Percentiles rank a stretch among this genome's conserved stretches.
These are phyloP conservation scores for Drosophila parabipectinata DNA, from an alignment of 1,140 invertebrate species.

Conservation along the genomic window DNA sequence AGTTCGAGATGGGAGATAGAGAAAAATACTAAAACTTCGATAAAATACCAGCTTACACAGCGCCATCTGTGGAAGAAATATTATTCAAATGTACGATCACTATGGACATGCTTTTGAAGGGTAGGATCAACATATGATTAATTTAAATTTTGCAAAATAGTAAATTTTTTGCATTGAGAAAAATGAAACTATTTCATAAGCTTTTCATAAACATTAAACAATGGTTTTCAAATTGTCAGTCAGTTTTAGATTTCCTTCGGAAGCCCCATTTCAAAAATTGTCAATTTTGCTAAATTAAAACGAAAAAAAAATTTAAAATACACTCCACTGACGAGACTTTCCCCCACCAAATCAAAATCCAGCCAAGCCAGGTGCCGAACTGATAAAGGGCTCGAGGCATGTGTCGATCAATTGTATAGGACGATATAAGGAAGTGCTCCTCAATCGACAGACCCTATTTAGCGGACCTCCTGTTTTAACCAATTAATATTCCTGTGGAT, in stretches of 20 bases:
- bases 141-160: no score
- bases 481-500: slow-evolving; percentile 1
- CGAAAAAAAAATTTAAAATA: neutral
- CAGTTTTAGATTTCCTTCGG: neutral
- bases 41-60: neutral
- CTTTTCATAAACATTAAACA: neutral
- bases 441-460: neutral
- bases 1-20: neutral
- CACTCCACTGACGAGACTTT: neutral
- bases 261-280: slow-evolving; percentile 1
- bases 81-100: neutral
- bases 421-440: neutral
- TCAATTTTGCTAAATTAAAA: neutral
- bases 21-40: neutral
- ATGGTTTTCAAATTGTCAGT: neutral
- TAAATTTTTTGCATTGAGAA: no score
- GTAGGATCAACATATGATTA: no score
- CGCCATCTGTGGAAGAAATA: neutral
- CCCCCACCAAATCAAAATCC: neutral
- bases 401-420: neutral
- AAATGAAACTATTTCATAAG: no score
- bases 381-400: neutral
- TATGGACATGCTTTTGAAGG: neutral
- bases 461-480: neutral
- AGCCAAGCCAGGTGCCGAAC: neutral